These are phyloP conservation scores for Rhinogobio ventralis DNA, from an alignment of 2,797 vertebrate genomes.

Conservation along the genomic window DNA sequence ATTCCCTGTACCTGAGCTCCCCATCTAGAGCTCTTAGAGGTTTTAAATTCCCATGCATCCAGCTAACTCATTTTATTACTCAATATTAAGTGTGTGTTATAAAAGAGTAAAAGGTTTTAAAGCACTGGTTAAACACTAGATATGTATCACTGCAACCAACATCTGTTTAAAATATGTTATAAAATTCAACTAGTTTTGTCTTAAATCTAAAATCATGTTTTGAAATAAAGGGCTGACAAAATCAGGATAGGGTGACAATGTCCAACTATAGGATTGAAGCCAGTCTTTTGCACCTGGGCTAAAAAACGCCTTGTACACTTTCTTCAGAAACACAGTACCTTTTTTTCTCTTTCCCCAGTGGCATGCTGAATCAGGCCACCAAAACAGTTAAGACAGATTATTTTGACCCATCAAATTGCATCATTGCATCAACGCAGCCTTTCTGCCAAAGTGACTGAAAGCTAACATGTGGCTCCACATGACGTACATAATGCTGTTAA, in stretches of 20 bases:
- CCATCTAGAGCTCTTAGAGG: background rate
- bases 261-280: background rate
- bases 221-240: background rate
- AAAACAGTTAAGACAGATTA: background rate
- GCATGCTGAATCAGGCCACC: background rate
- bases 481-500: background rate
- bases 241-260: background rate
- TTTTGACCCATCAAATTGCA: background rate
- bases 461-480: background rate
- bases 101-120: background rate
- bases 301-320: background rate
- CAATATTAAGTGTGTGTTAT: background rate
- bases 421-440: slow-evolving; percentile 5
- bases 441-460: slow-evolving; percentile 15
- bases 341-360: background rate
- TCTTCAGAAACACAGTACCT: slow-evolving; percentile 18
- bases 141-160: background rate
- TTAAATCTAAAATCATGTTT: background rate
- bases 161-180: slow-evolving; percentile 6
- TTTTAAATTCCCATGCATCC: background rate
- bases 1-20: background rate
- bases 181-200: background rate
- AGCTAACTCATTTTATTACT: background rate
- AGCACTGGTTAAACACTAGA: background rate
- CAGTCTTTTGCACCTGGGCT: background rate